Evolutionary conservation across 2,113 vertebrate species (phyloP), one percentile per base, ranked within the genome.

Genomic region (Picathartes gymnocephalus): DNA sequence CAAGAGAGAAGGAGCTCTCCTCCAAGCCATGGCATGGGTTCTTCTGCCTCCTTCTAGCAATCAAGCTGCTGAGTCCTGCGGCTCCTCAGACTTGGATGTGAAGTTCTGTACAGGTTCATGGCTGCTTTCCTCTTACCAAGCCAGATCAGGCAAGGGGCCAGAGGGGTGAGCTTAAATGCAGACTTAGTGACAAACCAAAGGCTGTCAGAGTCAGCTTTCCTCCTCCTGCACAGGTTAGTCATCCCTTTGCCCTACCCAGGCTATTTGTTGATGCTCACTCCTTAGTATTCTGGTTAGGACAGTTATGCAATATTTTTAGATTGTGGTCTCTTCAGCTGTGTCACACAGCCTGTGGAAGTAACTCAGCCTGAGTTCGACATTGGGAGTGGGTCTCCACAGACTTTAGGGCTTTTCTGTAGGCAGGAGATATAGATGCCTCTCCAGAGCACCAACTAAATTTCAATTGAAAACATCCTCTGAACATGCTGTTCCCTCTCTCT

Each of bases 11-110:
- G 37, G 4, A 56, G 11, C 17, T 44, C 8, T 7, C 10, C 48
- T 28, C 44, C 22, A 72, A 79, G 35, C 44, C 4, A 4, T 17
- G 7, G 16, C 6, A 6, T 24, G 24, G n/a, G 35, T 64, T 69
- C 40, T 27, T 72, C 21, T 3, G 1, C 44, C 22, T 77, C 5
- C 50, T 45, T 31, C 28, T 30, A 37, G 56, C 16, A 15, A n/a
- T 9, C 0, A 0, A 56, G 33, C 7, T 66, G 47, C 40, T 15
- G 27, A 62, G 31, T 23, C 35, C 33, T 4, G 6, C 2, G 1
- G 58, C 47, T 62, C 17, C 37, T 60, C 18, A 56, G 50, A 35
- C 35, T 50, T 24, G 39, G 14, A 53, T 62, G 22, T 62, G n/a
- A 77, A 42, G 9, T 51, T 92, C n/a, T 47, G 37, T 35, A 20